A percentile compares a stretch with the other conserved stretches of the same genome.
Conservation (phyloP, 2,113 vertebrate species). For the Ceyx melanurus region DNA sequence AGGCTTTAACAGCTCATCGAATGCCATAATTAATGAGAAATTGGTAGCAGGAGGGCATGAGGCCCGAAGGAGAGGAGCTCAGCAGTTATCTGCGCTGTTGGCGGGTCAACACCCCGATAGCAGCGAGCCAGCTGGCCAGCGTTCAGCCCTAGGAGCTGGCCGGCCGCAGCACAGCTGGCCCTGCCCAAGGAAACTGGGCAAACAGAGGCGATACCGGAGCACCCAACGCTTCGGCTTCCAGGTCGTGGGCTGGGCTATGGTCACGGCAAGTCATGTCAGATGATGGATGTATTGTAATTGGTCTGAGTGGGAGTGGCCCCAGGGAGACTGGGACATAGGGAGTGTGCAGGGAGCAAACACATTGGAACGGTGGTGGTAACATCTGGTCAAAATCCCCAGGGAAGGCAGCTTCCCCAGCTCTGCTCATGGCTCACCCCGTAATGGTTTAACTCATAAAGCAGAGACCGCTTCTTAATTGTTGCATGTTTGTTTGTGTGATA, state of each 20-base stretch:
- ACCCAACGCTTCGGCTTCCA: accelerated
- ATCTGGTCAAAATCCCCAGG: not conserved
- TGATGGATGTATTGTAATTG: accelerated
- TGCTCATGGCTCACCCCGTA: not conserved
- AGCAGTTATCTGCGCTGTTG: not conserved
- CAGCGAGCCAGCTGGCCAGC: not conserved
- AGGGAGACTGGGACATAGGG: accelerated
- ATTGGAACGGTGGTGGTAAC: accelerated
- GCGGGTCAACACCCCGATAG: not conserved
- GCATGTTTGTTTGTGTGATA: not conserved
- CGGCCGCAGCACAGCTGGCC: not conserved
- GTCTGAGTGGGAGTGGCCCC: accelerated
- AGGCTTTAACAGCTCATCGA: accelerated
- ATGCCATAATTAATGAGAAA: accelerated
- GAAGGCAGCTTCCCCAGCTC: accelerated
- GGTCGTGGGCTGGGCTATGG: accelerated
- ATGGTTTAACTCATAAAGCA: not conserved
- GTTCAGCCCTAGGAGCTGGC: not conserved
- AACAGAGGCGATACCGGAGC: accelerated
- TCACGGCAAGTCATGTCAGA: accelerated
- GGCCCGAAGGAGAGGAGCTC: not conserved
- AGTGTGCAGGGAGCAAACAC: accelerated
- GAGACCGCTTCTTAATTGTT: not conserved
- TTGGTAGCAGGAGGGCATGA: accelerated
- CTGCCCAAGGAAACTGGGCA: not conserved